Conservation (phyloP, 2,888 invertebrate genomes). For the Smittia sp. region DNA sequence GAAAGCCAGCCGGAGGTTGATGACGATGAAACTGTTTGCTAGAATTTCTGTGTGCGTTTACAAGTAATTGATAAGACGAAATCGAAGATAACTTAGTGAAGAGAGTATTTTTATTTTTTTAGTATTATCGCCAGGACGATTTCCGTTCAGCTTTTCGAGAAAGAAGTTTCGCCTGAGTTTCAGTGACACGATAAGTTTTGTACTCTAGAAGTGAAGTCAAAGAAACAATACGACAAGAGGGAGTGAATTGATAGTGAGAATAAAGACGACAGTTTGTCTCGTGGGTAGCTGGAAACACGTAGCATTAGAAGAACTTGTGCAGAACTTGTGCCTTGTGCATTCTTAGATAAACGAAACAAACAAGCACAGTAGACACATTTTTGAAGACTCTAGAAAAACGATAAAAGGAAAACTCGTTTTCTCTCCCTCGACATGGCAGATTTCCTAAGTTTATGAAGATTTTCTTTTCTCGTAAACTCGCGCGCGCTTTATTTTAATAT, state of each 20-base stretch:
- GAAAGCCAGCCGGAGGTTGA: neutral
- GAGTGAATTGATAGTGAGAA: neutral
- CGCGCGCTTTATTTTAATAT: neutral
- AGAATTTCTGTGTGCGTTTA: constrained; percentile 37
- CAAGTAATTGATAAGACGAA: neutral
- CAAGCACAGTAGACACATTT: neutral
- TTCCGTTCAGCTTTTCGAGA: neutral
- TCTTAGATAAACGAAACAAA: constrained; percentile 16
- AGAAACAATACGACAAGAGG: neutral
- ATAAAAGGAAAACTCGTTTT: neutral
- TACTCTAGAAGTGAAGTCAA: neutral
- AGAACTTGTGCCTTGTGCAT: constrained; percentile 10
- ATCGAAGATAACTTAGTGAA: neutral
- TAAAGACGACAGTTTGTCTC: neutral
- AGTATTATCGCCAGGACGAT: neutral
- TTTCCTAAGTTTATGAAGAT: neutral
- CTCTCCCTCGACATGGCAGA: neutral
- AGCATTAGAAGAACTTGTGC: neutral
- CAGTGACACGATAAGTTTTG: neutral
- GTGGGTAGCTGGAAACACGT: neutral
- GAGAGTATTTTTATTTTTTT: neutral
- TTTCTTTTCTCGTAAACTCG: neutral
- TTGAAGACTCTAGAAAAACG: neutral
- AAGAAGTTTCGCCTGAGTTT: neutral
- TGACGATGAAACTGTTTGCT: constrained; percentile 15